Evolutionary conservation across 2,797 vertebrate genomes (phyloP), one percentile per base, ranked within the genome.

Genomic region (Decapterus maruadsi): DNA sequence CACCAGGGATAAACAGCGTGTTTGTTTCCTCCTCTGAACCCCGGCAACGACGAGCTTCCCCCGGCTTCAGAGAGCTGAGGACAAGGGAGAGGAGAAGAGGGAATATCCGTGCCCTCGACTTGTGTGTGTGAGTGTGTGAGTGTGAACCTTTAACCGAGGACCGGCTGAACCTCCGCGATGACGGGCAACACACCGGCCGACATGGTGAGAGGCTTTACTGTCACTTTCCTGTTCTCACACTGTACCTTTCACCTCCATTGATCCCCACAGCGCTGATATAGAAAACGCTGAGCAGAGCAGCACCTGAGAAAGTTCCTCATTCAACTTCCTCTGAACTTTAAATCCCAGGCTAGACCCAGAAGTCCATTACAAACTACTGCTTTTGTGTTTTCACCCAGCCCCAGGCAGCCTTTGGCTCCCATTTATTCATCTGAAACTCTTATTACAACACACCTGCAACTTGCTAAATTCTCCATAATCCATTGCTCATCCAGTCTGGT

Each of bases 161-260:
- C 81, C 77, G 70, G 72, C 70, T 79, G 61, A 71, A 82, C 69
- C 90, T 87, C 71, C 87, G 84, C 69, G 48, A 96, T 96, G 95
- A 94, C 95, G 87, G 80, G 90, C 89, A 94, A 85, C 87, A 94
- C 93, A 76, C 93, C 95, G 63, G 83, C 89, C 63, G 95, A 96
- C 79, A 94, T 93, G 95, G 95, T 96, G 90, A 95, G 95, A 83
- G 68, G 66, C 53, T 29, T 46, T 12, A 17, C 59, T 67, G 55
- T 19, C 62, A 43, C 16, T 11, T 26, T 26, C 3, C 68, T 62
- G 40, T 14, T 20, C 8, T 34, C 38, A 40, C 38, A 40, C 10
- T 54, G 54, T 11, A 59, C 46, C 60, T 17, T 71, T 69, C 14
- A 62, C 55, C 50, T 19, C 11, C 38, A 59, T 36, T 54, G 36